Percentiles rank a stretch among this genome's conserved stretches.
phyloP scores from a whole-genome alignment of 2,797 vertebrate species.

The Phataginus tetradactyla region DNA sequence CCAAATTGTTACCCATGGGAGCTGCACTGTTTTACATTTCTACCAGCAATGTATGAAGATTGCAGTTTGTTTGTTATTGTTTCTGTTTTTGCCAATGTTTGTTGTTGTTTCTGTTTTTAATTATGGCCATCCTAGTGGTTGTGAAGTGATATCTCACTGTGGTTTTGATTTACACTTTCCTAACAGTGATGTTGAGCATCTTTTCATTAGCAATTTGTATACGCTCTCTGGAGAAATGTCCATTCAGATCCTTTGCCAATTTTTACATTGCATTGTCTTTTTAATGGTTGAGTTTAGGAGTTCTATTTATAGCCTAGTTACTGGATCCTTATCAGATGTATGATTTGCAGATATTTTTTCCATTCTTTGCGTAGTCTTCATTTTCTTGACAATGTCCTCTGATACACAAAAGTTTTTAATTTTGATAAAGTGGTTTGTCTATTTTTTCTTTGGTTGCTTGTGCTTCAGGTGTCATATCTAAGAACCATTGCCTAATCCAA shows the following conservation, averaged over 20 bases:
- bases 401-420: not conserved
- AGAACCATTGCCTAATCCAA: not conserved
- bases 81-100: not conserved
- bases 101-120: not conserved
- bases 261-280: not conserved
- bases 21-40: not conserved
- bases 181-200: not conserved
- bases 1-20: not conserved
- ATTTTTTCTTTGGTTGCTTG: not conserved
- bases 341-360: not conserved
- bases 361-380: not conserved
- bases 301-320: not conserved
- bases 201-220: not conserved
- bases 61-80: not conserved
- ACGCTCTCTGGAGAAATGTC: not conserved
- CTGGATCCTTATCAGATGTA: not conserved
- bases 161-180: conserved; percentile 11
- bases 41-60: not conserved
- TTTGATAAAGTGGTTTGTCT: not conserved
- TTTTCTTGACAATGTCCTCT: not conserved
- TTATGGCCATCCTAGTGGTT: not conserved
- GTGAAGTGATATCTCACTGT: not conserved
- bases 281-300: not conserved
- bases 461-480: not conserved
- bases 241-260: not conserved